Conservation (phyloP, 2,888 invertebrate species). For the Himalopsyche kuldschensis region DNA sequence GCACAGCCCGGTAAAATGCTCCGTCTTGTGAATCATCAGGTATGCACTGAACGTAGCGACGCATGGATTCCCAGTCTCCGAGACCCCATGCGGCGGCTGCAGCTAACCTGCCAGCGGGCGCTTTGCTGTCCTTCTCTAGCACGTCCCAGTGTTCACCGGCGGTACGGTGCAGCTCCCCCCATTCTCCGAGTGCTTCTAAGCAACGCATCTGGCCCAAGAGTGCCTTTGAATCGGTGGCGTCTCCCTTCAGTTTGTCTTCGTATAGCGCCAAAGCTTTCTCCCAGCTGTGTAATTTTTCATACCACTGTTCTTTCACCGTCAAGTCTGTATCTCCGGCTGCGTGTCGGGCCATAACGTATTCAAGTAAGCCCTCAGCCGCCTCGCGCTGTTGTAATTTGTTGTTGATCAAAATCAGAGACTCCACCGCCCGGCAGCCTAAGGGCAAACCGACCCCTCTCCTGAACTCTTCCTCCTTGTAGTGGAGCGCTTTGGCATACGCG, state of each 20-base stretch:
- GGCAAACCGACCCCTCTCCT: constrained; percentile 77
- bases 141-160: constrained; percentile 79
- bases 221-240: constrained; percentile 73
- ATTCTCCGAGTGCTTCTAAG: constrained; percentile 95
- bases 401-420: constrained; percentile 93
- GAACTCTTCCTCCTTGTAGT: constrained; percentile 89
- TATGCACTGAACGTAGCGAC: constrained; percentile 84
- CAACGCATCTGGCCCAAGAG: constrained; percentile 92
- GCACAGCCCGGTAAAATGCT: constrained; percentile 91
- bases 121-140: constrained; percentile 61
- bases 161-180: constrained; percentile 83
- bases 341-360: constrained; percentile 83
- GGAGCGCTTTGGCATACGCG: constrained; percentile 66
- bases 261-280: constrained; percentile 92
- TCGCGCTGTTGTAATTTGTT: constrained; percentile 98
- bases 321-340: constrained; percentile 65
- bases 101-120: constrained; percentile 83
- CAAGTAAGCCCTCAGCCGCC: constrained; percentile 91
- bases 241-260: constrained; percentile 68
- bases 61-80: constrained; percentile 92
- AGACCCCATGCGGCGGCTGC: constrained; percentile 96
- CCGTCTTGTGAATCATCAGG: constrained; percentile 94
- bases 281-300: constrained; percentile 99
- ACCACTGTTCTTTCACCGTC: constrained; percentile 87
- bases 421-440: constrained; percentile 84